A percentile compares a stretch with the other conserved stretches of the same genome.
Evolutionary conservation across 2,113 vertebrate genomes (phyloP).

Genomic region (Haemorhous mexicanus): DNA sequence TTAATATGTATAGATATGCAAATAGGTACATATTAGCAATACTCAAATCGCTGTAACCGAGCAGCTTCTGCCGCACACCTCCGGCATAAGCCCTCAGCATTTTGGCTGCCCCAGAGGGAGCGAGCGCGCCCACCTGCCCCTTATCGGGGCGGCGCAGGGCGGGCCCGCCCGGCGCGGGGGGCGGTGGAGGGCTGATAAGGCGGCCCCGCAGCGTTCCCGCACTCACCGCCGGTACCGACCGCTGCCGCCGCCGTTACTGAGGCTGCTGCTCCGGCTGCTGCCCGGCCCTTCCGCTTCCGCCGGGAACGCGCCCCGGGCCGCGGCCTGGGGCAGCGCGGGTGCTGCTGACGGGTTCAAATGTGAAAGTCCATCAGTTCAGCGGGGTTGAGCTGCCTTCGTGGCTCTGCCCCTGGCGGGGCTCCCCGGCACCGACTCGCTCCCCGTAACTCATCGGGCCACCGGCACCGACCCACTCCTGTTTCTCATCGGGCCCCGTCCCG

Average conservation of each 20-base stretch:
- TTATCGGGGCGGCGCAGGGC: not conserved
- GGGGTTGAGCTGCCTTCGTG: not conserved
- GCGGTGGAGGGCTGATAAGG: not conserved
- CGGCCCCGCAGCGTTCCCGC: rapidly evolving
- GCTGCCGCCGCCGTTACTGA: rapidly evolving
- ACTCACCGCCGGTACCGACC: not conserved
- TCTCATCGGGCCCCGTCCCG: not conserved
- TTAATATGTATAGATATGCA: rapidly evolving
- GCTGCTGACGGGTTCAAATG: not conserved
- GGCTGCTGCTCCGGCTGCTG: not conserved
- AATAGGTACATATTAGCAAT: rapidly evolving
- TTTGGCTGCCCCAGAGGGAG: rapidly evolving
- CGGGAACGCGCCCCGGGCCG: not conserved
- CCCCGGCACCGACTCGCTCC: not conserved
- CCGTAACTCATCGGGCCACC: not conserved
- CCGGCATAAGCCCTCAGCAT: rapidly evolving
- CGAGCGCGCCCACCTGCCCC: not conserved
- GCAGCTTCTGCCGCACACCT: rapidly evolving
- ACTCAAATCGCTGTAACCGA: rapidly evolving
- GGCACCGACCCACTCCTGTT: not conserved
- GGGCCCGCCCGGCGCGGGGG: not conserved
- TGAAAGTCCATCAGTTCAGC: rapidly evolving
- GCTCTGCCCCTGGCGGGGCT: not conserved
- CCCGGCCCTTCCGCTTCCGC: slow-evolving; percentile 50
- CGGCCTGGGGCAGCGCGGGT: not conserved